These are phyloP conservation scores for Sorex fumeus DNA, from an alignment of 2,113 vertebrate genomes.

Conservation along the genomic window DNA sequence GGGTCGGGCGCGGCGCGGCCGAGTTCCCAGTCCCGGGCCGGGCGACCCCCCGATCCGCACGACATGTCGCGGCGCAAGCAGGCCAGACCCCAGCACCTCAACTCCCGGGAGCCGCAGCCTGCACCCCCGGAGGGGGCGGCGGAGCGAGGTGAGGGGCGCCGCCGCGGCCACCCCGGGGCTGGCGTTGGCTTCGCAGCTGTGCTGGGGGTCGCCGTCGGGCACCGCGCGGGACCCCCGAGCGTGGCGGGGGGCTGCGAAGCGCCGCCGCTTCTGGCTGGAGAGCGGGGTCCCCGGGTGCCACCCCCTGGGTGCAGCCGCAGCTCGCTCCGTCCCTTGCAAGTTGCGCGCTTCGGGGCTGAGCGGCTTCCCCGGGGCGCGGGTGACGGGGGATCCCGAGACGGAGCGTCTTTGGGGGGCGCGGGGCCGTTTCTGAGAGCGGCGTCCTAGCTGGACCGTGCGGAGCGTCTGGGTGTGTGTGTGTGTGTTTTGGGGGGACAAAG, in stretches of 20 bases:
- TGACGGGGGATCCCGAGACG: fast-evolving
- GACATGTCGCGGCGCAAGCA: slow-evolving; percentile 99
- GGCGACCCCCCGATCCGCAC: slow-evolving; percentile 91
- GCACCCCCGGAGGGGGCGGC: not conserved
- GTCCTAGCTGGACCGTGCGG: not conserved
- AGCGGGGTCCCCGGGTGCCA: no score
- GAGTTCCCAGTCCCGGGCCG: slow-evolving; percentile 92
- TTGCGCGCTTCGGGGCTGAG: no score
- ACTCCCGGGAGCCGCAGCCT: slow-evolving; percentile 90
- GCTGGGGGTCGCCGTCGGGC: no score
- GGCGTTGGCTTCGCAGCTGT: no score
- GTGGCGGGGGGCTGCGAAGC: no score
- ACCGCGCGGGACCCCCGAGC: no score
- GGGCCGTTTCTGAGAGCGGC: not conserved
- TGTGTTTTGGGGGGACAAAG: fast-evolving
- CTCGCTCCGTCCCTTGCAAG: not conserved
- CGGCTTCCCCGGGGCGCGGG: not conserved
- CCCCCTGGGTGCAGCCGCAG: no score
- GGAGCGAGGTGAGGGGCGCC: slow-evolving; percentile 63
- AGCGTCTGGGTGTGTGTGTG: not conserved
- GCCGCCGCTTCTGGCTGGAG: no score
- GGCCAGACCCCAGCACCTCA: slow-evolving; percentile 97
- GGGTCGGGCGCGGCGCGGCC: slow-evolving; percentile 89
- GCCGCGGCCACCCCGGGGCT: not conserved
- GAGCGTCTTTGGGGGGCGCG: not conserved